These are phyloP conservation scores for Nibea albiflora DNA, from an alignment of 2,113 vertebrate species.

Conservation along the genomic window DNA sequence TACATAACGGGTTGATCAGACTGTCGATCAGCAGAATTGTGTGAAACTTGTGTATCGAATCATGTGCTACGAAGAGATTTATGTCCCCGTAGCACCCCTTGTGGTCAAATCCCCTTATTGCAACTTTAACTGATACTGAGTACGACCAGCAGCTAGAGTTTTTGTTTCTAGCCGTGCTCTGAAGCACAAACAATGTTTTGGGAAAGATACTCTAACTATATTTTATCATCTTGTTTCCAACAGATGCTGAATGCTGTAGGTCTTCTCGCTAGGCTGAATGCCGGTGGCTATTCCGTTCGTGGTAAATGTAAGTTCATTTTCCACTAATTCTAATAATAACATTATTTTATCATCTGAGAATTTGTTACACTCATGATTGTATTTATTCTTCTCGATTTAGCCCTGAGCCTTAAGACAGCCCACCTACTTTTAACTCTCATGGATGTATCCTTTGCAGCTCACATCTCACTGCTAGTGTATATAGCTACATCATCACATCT, in stretches of 20 bases:
- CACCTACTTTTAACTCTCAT: constrained; percentile 63
- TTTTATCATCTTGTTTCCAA: not conserved
- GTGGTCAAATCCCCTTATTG: too few relatives aligned
- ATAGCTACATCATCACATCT: not conserved
- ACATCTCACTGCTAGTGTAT: not conserved
- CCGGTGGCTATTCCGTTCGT: constrained; percentile 61
- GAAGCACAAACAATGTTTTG: too few relatives aligned
- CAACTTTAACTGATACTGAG: too few relatives aligned
- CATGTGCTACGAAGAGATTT: too few relatives aligned
- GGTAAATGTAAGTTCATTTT: constrained; percentile 68
- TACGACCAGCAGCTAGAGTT: too few relatives aligned
- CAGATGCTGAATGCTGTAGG: constrained; percentile 59
- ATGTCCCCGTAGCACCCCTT: too few relatives aligned
- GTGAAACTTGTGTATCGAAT: too few relatives aligned
- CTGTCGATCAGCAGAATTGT: too few relatives aligned
- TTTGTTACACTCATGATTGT: not conserved
- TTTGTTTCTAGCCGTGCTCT: too few relatives aligned
- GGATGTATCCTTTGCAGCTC: constrained; percentile 75
- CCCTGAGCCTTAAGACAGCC: constrained; percentile 71
- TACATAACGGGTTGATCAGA: too few relatives aligned
- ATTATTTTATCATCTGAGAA: not conserved
- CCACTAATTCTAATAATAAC: too few relatives aligned
- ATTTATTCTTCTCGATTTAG: constrained; percentile 37
- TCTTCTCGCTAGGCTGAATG: constrained; percentile 59
- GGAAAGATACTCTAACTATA: too few relatives aligned